A percentile compares a stretch with the other conserved stretches of the same genome.
Conservation (phyloP, 2,797 vertebrate genomes). For the Malacoraja senta region DNA sequence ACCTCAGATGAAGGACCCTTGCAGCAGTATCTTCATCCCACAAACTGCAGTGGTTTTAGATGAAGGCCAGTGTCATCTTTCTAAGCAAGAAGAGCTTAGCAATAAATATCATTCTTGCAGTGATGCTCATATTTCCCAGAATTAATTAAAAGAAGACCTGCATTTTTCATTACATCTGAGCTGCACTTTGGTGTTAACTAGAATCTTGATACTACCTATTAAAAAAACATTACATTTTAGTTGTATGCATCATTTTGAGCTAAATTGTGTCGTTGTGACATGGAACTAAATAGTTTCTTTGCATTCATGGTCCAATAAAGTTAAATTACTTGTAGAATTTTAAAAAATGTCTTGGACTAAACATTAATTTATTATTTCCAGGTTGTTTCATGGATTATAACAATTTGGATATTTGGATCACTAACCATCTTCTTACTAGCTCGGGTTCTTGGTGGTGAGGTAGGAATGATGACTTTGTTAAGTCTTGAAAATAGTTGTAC, state of each 20-base stretch:
- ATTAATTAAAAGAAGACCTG: background rate
- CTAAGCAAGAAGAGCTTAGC: background rate
- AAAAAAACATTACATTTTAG: too few species aligned
- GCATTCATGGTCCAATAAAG: conserved; percentile 28
- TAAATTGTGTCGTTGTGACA: background rate
- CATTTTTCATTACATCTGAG: background rate
- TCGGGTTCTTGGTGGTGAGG: conserved; percentile 93
- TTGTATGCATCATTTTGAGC: background rate
- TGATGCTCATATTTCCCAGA: background rate
- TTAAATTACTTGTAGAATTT: background rate
- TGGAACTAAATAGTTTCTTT: background rate
- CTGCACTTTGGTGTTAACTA: background rate
- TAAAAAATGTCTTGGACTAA: background rate
- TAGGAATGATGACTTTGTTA: conserved; percentile 54
- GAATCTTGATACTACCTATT: background rate
- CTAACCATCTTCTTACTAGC: conserved; percentile 92
- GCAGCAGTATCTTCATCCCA: background rate
- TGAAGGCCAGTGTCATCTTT: background rate
- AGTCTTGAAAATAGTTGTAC: background rate
- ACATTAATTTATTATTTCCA: conserved; percentile 47
- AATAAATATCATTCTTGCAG: background rate
- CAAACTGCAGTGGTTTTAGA: background rate
- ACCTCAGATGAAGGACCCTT: background rate
- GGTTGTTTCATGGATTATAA: conserved; percentile 99
- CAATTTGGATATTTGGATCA: conserved; percentile 98